A percentile compares a stretch with the other conserved stretches of the same genome.
Evolutionary conservation across 2,113 vertebrate species (phyloP).

Genomic region (Oophaga pumilio): DNA sequence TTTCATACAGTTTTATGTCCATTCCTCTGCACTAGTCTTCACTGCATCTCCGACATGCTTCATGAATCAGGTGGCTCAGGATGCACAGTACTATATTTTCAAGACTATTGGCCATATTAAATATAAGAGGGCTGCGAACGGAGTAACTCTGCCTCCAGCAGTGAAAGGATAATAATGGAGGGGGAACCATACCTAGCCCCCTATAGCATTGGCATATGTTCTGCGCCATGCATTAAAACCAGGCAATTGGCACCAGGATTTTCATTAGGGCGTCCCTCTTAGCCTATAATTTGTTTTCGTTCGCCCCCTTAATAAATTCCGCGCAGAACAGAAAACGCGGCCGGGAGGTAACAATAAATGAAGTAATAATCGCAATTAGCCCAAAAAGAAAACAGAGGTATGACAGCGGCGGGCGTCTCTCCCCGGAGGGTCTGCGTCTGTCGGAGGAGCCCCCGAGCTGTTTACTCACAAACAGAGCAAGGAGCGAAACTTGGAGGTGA

Average conservation of each 20-base stretch:
- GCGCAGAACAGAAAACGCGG: conserved; percentile 27
- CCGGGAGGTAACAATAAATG: conserved; percentile 14
- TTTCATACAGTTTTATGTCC: no score
- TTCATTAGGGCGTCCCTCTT: conserved; percentile 36
- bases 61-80: no score
- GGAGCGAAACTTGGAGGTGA: conserved; percentile 28
- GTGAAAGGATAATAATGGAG: no score
- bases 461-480: conserved; percentile 49
- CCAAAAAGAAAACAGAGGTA: neutral
- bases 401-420: conserved; percentile 8
- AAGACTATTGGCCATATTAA: no score
- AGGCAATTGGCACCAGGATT: conserved; percentile 36
- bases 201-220: neutral
- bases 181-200: neutral
- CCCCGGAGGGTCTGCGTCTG: neutral
- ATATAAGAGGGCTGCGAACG: no score
- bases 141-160: no score
- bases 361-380: conserved; percentile 47
- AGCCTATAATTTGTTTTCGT: conserved; percentile 35
- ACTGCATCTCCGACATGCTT: no score
- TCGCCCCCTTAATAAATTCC: conserved; percentile 17
- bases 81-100: no score
- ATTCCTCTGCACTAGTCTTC: no score
- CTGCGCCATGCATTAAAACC: neutral
- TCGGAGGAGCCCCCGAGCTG: conserved; percentile 45